Evolutionary conservation across 2,113 vertebrate genomes (phyloP).

Genomic region (Thryonomys swinderianus): DNA sequence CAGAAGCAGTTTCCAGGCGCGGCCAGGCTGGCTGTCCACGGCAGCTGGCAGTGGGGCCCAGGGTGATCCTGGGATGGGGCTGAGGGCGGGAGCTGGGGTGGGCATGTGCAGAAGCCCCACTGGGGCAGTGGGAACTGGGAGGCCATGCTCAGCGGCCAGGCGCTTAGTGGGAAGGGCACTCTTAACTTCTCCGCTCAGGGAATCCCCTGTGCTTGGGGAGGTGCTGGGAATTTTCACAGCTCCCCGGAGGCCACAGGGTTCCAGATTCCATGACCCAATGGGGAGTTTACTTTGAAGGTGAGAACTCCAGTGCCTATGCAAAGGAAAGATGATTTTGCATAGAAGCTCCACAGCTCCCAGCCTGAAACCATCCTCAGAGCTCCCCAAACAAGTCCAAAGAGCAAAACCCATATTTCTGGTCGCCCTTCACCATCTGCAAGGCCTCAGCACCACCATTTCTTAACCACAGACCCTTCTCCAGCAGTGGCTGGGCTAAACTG

Average conservation of each 20-base stretch:
- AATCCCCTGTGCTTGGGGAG: neutral
- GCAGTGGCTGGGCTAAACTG: neutral
- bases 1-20: constrained; percentile 52
- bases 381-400: neutral
- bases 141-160: neutral
- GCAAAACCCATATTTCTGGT: neutral
- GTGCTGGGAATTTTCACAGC: neutral
- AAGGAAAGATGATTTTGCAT: neutral
- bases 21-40: neutral
- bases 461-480: neutral
- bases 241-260: neutral
- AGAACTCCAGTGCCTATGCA: neutral
- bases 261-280: neutral
- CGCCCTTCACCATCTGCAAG: neutral
- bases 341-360: neutral
- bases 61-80: neutral
- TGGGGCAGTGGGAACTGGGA: neutral
- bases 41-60: neutral
- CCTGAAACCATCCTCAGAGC: neutral
- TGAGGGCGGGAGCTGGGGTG: neutral
- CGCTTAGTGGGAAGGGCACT: neutral
- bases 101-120: neutral
- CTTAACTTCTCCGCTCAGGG: neutral
- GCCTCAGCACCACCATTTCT: neutral
- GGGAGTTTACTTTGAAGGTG: constrained; percentile 34